Evolutionary conservation across 2,888 invertebrate genomes (phyloP).

Genomic region (Amorpha juglandis): DNA sequence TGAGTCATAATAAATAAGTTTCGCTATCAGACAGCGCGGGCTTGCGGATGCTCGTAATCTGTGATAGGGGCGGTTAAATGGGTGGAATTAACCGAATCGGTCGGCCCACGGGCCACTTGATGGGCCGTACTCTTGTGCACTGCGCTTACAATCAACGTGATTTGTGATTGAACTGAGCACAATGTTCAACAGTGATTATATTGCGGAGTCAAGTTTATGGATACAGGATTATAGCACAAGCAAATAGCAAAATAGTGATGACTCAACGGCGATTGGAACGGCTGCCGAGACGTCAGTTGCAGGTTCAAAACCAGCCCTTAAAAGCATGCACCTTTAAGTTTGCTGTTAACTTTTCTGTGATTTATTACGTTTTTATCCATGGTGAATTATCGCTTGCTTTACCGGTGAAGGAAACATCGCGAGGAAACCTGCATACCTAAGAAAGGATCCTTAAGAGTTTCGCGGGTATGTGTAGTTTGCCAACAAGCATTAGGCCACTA

Average conservation of each 20-base stretch:
- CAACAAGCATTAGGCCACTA: no score
- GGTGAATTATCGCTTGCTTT: no score
- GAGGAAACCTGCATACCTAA: no score
- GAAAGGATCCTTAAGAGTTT: no score
- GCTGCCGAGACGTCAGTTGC: no score
- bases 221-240: not conserved
- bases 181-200: not conserved
- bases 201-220: not conserved
- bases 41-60: constrained; percentile 71
- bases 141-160: constrained; percentile 12
- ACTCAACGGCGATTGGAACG: no score
- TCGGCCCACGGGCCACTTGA: constrained; percentile 35
- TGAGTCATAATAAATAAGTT: constrained; percentile 27
- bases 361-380: no score
- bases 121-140: constrained; percentile 8
- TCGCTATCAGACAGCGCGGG: constrained; percentile 23
- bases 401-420: no score
- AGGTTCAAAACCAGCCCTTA: no score
- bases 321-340: no score
- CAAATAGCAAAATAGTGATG: not conserved
- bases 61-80: constrained; percentile 75
- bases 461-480: no score
- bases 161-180: constrained; percentile 4
- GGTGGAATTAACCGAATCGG: constrained; percentile 62
- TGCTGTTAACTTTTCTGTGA: no score